These are phyloP conservation scores for Teleiodes luculella DNA, from an alignment of 2,888 invertebrate species.

Conservation along the genomic window DNA sequence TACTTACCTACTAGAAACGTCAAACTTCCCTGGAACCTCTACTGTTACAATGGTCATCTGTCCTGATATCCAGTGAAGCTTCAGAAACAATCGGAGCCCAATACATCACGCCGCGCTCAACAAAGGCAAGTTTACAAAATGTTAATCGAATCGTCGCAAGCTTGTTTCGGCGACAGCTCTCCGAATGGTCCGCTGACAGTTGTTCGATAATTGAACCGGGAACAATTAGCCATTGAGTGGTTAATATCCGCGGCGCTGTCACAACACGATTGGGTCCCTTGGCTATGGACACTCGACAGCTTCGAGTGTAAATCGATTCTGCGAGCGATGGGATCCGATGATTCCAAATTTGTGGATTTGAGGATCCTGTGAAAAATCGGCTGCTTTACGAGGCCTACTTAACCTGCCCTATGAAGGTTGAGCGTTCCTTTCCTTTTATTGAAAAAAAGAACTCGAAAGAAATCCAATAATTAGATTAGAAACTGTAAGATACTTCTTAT, in stretches of 20 bases:
- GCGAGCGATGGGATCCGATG: conserved; percentile 22
- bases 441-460: no score
- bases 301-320: conserved; percentile 65
- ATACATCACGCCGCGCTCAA: conserved; percentile 1
- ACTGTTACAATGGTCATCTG: no score
- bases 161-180: conserved; percentile 45
- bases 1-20: no score
- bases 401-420: neutral
- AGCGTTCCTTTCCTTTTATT: no score
- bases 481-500: no score
- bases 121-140: conserved; percentile 15
- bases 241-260: conserved; percentile 70
- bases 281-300: conserved; percentile 53
- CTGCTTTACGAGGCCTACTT: conserved; percentile 6
- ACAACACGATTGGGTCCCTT: conserved; percentile 57
- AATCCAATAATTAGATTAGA: no score
- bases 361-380: neutral
- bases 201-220: conserved; percentile 74
- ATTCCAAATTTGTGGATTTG: conserved; percentile 9
- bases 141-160: conserved; percentile 31
- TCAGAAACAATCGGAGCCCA: neutral
- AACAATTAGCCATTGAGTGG: conserved; percentile 75
- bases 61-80: neutral
- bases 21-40: no score
- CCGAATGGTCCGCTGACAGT: conserved; percentile 60